Base-by-base conservation (phyloP, 1,140 invertebrate species). In the Ceratosolen fusciceps region DNA sequence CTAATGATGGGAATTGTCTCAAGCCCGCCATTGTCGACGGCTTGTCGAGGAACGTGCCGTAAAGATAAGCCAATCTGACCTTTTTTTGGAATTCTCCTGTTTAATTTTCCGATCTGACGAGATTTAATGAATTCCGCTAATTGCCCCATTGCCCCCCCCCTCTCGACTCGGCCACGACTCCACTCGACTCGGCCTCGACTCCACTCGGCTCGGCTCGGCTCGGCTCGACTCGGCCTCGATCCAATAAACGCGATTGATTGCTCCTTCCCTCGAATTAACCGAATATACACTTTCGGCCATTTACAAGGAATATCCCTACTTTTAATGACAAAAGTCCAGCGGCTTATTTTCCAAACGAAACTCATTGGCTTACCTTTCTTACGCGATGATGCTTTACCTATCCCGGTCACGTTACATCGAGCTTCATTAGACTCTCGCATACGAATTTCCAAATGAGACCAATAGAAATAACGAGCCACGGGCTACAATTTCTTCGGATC, bases 1-100 rank as follows among this genome's bases (percentile, higher is more conserved):
- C 60, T 65, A 65, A 65, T 65, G 60, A 65, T 65, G 31, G 34
- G 31, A 65, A 65, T 65, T 37, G 60, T 65, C 26, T 37, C 29
- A 7, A 37, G 3, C 9, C 2, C 31, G 3, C 26, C 3, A 8
- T 65, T 16, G 34, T 12, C 4, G n/a, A n/a, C n/a, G 34, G 37
- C n/a, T n/a, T 14, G 2, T 65, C 3, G 9, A 65, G 8, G 19
- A 37, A 7, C 16, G 0, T 9, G 31, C n/a, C 31, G 34, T 37
- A 37, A 65, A 37, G 14, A 65, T 34, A 65, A 37, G 31, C 21
- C 60, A 37, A 37, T 24, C 19, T 21, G 29, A 4, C 8, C 31
- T 65, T 65, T n/a, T n/a, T 14, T 16, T 62, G 58, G 21, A 62
- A 34, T 65, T n/a, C 34, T 65, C 9, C n/a, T 37, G 16, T 37